phyloP scores from a whole-genome alignment of 2,797 vertebrate genomes.

The Trematomus bernacchii region DNA sequence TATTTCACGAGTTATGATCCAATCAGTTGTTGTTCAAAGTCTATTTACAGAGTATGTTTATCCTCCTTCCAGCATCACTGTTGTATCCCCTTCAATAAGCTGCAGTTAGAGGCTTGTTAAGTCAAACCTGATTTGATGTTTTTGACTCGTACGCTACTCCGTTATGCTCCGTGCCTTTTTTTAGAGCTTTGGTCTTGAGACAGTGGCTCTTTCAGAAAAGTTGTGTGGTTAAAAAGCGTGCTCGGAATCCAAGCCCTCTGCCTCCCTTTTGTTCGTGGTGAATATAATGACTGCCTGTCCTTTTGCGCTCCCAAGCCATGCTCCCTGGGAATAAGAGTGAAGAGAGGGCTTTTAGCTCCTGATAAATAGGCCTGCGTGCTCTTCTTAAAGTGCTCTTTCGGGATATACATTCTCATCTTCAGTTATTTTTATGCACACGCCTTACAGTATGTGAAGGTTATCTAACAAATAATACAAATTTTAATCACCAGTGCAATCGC shows the following conservation, averaged over 20 bases:
- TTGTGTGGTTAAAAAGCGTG: constrained; percentile 37
- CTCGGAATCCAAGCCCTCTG: constrained; percentile 49
- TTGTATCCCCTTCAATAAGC: not conserved
- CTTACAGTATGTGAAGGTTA: constrained; percentile 46
- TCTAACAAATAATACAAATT: constrained; percentile 65
- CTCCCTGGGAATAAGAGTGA: constrained; percentile 70
- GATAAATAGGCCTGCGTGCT: constrained; percentile 67
- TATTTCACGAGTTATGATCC: constrained; percentile 3
- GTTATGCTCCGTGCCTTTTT: constrained; percentile 36
- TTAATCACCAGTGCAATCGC: constrained; percentile 36
- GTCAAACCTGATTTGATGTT: constrained; percentile 22
- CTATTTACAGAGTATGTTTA: constrained; percentile 21
- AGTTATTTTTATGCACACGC: constrained; percentile 49
- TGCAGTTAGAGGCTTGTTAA: constrained; percentile 13
- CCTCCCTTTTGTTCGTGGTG: constrained; percentile 64
- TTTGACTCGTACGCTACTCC: constrained; percentile 16
- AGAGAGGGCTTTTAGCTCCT: constrained; percentile 69
- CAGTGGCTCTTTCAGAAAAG: constrained; percentile 40
- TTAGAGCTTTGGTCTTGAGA: constrained; percentile 47
- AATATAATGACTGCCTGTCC: constrained; percentile 67
- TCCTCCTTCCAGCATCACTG: not conserved
- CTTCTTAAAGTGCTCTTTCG: constrained; percentile 52
- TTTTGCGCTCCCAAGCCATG: constrained; percentile 55
- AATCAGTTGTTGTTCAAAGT: not conserved
- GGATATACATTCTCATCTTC: constrained; percentile 26